Conservation (phyloP, 2,888 invertebrate species). For the Tinea semifulvella region DNA sequence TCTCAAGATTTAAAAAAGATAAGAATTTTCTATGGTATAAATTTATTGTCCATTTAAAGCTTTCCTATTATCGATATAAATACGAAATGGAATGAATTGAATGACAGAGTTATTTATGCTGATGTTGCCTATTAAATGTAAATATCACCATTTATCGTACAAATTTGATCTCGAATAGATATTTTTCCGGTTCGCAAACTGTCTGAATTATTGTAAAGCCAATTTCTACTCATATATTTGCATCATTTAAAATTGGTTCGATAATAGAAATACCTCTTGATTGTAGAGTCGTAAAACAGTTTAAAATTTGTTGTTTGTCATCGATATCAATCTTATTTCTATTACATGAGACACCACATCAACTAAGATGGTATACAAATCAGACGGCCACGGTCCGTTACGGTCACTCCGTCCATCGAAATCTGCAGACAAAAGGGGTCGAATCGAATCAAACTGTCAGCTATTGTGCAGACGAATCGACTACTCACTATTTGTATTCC, state of each 20-base stretch:
- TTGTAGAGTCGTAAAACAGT: too few relatives aligned
- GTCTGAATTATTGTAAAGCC: neutral
- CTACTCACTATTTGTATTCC: constrained; percentile 43
- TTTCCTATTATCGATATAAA: constrained; percentile 3
- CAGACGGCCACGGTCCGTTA: constrained; percentile 2
- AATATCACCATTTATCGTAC: constrained; percentile 1
- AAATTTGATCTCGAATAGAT: neutral
- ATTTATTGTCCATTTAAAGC: constrained; percentile 6
- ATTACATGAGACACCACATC: neutral
- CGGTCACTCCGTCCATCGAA: constrained; percentile 17
- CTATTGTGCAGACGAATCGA: constrained; percentile 35
- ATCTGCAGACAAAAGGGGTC: constrained; percentile 33
- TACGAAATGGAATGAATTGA: constrained; percentile 3
- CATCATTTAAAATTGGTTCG: too few relatives aligned
- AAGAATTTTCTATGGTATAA: constrained; percentile 4
- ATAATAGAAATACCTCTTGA: too few relatives aligned
- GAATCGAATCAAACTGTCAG: constrained; percentile 44
- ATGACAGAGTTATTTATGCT: neutral
- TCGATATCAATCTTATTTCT: neutral
- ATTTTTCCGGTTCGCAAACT: neutral
- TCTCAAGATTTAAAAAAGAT: constrained; percentile 1
- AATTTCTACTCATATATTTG: neutral
- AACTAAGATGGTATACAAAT: constrained; percentile 1
- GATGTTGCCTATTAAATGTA: constrained; percentile 1
- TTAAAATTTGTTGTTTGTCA: constrained; percentile 1